A percentile compares a stretch with the other conserved stretches of the same genome.
Conservation (phyloP, 2,888 invertebrate genomes). For the Rhagium mordax region DNA sequence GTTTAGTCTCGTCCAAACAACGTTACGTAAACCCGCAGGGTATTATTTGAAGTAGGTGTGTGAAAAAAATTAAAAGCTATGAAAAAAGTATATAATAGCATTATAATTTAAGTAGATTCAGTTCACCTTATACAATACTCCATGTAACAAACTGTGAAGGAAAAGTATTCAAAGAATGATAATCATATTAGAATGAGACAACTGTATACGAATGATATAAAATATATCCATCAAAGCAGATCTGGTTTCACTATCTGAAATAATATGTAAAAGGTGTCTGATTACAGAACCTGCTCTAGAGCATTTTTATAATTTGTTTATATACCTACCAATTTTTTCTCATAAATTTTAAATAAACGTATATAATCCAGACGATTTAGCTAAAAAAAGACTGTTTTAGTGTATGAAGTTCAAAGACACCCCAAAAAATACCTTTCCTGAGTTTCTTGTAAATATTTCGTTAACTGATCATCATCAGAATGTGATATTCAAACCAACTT, state of each 20-base stretch:
- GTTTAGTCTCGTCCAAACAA: not conserved
- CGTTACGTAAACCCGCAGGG: not conserved
- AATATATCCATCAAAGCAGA: not conserved
- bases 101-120: constrained; percentile 4
- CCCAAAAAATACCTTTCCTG: no score
- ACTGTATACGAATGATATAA: not conserved
- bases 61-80: not conserved
- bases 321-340: no score
- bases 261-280: not conserved
- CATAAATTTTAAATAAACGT: no score
- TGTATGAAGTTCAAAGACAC: no score
- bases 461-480: no score
- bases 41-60: not conserved
- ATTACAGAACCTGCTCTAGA: no score
- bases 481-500: no score
- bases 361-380: no score
- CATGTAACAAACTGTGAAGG: not conserved
- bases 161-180: not conserved
- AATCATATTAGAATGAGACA: not conserved
- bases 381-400: no score
- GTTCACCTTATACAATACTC: not conserved
- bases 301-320: no score
- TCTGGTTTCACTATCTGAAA: not conserved
- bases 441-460: no score
- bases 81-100: constrained; percentile 1